Percentiles rank a stretch among this genome's conserved stretches.
Evolutionary conservation across 92 coral and sea anemone species (phyloP).

Genomic region (Anthopleura xanthogrammica): DNA sequence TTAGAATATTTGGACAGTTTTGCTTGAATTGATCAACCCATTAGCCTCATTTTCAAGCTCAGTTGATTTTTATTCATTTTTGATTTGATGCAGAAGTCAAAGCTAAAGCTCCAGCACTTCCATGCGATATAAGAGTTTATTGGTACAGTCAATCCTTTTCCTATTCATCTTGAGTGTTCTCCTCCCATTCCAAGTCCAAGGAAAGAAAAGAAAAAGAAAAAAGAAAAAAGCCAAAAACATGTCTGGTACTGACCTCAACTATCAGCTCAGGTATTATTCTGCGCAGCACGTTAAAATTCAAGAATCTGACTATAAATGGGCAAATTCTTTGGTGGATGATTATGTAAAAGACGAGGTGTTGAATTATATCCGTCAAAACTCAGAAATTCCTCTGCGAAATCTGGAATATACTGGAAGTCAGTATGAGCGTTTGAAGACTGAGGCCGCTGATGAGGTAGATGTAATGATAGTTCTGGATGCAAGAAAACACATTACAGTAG

Average conservation of each 20-base stretch:
- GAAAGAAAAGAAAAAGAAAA: background rate
- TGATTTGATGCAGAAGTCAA: background rate
- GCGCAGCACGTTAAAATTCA: slow-evolving; percentile 62
- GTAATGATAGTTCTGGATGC: slow-evolving; percentile 68
- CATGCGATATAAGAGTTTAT: background rate
- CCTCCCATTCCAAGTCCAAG: background rate
- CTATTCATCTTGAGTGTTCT: background rate
- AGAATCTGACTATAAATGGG: slow-evolving; percentile 43
- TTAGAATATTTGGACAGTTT: no score
- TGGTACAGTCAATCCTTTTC: background rate
- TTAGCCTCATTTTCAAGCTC: no score
- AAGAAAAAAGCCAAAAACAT: slow-evolving; percentile 20
- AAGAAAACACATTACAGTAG: slow-evolving; percentile 39
- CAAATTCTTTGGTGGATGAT: slow-evolving; percentile 48
- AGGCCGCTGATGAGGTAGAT: slow-evolving; percentile 85
- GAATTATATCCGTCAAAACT: slow-evolving; percentile 29
- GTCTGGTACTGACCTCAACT: slow-evolving; percentile 18
- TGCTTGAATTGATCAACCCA: no score
- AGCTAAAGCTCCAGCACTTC: background rate
- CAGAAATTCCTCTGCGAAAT: slow-evolving; percentile 47
- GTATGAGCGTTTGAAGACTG: slow-evolving; percentile 77
- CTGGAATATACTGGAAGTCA: slow-evolving; percentile 77
- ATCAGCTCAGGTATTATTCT: slow-evolving; percentile 57
- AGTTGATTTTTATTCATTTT: background rate
- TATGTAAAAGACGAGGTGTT: slow-evolving; percentile 48